These are phyloP conservation scores for Epinotia ramella DNA, from an alignment of 2,888 invertebrate genomes.

Conservation along the genomic window DNA sequence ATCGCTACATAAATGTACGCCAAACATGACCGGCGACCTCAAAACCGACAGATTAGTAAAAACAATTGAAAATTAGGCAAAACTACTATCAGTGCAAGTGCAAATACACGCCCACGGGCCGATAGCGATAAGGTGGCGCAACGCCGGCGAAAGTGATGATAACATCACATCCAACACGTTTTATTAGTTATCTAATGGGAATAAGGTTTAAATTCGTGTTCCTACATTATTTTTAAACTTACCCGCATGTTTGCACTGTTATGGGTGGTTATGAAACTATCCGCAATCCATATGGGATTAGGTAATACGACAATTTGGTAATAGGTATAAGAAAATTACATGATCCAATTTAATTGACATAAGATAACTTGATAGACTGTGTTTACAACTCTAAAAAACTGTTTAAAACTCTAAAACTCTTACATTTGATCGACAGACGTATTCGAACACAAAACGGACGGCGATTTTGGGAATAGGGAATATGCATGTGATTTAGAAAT, in stretches of 20 bases:
- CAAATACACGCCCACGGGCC: constrained; percentile 35
- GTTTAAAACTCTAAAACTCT: too few relatives aligned
- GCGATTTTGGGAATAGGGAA: too few relatives aligned
- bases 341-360: too few relatives aligned
- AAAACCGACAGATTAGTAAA: neutral
- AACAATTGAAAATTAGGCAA: constrained; percentile 16
- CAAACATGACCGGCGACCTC: neutral
- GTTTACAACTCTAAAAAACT: too few relatives aligned
- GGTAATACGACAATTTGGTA: constrained; percentile 8
- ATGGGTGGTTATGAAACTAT: constrained; percentile 17
- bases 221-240: neutral
- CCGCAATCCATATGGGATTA: constrained; percentile 18
- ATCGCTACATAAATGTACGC: constrained; percentile 7
- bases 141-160: constrained; percentile 46
- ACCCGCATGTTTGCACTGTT: constrained; percentile 21
- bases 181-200: neutral
- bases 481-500: too few relatives aligned
- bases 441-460: too few relatives aligned
- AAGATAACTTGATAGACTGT: too few relatives aligned
- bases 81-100: constrained; percentile 37
- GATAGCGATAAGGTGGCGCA: constrained; percentile 41
- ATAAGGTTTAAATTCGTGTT: neutral
- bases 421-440: too few relatives aligned
- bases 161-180: constrained; percentile 11
- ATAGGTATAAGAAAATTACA: neutral